phyloP scores from a whole-genome alignment of 2,113 vertebrate species.

The Petromus typicus region DNA sequence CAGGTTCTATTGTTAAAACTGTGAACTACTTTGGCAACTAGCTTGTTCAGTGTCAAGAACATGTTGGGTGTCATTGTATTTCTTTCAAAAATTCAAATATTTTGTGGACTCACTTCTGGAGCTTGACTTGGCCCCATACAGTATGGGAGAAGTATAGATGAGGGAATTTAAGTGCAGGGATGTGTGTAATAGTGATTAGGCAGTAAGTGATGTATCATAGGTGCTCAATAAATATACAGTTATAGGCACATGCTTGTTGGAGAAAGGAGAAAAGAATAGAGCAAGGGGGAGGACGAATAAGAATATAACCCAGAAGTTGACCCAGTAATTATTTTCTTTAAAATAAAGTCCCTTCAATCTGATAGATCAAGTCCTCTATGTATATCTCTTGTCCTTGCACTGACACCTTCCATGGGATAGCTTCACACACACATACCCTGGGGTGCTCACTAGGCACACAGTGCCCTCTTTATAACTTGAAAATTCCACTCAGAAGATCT shows the following conservation, averaged over 20 bases:
- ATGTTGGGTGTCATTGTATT: neutral
- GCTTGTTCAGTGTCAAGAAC: neutral
- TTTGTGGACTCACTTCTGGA: neutral
- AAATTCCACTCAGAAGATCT: neutral
- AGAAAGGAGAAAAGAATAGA: neutral
- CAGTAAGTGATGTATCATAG: neutral
- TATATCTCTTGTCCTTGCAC: too few relatives aligned
- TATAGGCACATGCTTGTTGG: too few relatives aligned
- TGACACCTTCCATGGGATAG: neutral
- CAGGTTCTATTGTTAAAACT: neutral
- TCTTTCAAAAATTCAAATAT: neutral
- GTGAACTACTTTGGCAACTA: neutral
- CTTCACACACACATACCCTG: neutral
- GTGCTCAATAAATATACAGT: neutral
- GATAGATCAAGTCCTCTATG: neutral
- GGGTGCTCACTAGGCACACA: neutral
- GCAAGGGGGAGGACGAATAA: neutral
- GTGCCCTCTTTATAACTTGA: neutral
- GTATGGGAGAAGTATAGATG: neutral
- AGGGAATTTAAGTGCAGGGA: neutral
- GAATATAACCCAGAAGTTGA: neutral
- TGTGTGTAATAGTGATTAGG: neutral
- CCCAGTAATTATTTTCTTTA: neutral
- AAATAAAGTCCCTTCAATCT: neutral
- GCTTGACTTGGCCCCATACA: neutral